Evolutionary conservation across 2,113 vertebrate species (phyloP), one percentile per base, ranked within the genome.

Genomic region (Sinocyclocheilus anophthalmus): DNA sequence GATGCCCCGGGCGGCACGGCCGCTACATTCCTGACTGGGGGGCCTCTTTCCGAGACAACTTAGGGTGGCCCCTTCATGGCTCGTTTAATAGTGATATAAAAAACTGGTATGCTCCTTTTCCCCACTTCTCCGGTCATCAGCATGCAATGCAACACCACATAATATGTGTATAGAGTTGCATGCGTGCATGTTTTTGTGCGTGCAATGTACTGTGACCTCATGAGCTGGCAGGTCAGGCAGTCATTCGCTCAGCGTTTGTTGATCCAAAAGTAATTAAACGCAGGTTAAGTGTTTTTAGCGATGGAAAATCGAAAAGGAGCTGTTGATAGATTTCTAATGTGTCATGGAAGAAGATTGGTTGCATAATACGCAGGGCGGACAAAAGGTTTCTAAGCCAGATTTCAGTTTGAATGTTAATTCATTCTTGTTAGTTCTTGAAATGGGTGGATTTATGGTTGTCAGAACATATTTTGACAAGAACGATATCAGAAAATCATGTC

Each of bases 41-140:
- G 72, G 84, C 86, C 86, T 83, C 67, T 73, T 84, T 75, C 42
- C 82, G 30, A 84, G 85, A 77, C 82, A 37, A 76, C 83, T 76
- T 53, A 75, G 76, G 82, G 77, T 80, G 84, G 89, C 88, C 81
- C 82, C 85, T 87, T 87, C 81, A 76, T 80, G 65, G 53, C 79
- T 76, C 65, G 78, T 86, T 89, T 90, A 90, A 91, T 88, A 81
- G 86, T 33, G 80, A 67, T 84, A 90, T 90, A 87, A 90, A 90
- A 90, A 77, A 42, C 55, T 69, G 81, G 87, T 69, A 76, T 84
- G 85, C 85, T 87, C 83, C 82, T 83, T 73, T 81, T 26, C 39
- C 70, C 53, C 14, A 37, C 22, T 9, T 30, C 42, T 24, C 53
- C 26, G 8, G 5, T 42, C 65, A 61, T 81, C 39, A 76, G n/a